Conservation (phyloP, 2,797 vertebrate genomes). For the Poeciliopsis presidionis region DNA sequence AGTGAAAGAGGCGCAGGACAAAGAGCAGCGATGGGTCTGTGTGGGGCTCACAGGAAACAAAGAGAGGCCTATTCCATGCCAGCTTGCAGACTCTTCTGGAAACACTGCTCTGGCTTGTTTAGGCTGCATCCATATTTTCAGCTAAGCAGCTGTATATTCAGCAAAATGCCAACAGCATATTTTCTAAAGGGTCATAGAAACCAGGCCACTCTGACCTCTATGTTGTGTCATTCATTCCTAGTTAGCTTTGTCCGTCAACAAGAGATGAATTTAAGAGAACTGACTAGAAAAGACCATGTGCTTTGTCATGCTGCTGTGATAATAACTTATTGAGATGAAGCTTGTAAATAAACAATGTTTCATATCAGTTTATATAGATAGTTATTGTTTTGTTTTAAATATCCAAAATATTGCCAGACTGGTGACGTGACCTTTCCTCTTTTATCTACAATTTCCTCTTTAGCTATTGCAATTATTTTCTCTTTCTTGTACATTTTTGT, state of each 20-base stretch:
- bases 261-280: constrained; percentile 6
- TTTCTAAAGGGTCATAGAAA: constrained; percentile 53
- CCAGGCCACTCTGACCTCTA: constrained; percentile 39
- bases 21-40: constrained; percentile 71
- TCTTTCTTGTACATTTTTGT: not conserved
- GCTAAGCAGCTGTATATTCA: constrained; percentile 63
- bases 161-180: constrained; percentile 60
- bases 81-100: constrained; percentile 71
- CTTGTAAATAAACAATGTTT: not conserved
- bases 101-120: constrained; percentile 72
- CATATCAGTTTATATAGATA: no score
- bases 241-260: constrained; percentile 1
- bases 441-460: no score
- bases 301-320: not conserved
- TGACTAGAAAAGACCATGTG: not conserved
- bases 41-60: constrained; percentile 71
- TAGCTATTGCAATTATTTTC: not conserved
- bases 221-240: constrained; percentile 25
- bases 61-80: constrained; percentile 67
- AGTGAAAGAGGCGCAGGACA: constrained; percentile 72
- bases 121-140: constrained; percentile 69
- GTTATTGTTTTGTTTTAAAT: no score
- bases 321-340: not conserved
- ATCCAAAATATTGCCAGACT: no score
- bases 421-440: no score